Conservation (phyloP, 2,113 vertebrate genomes). For the Hippopotamus amphibius region DNA sequence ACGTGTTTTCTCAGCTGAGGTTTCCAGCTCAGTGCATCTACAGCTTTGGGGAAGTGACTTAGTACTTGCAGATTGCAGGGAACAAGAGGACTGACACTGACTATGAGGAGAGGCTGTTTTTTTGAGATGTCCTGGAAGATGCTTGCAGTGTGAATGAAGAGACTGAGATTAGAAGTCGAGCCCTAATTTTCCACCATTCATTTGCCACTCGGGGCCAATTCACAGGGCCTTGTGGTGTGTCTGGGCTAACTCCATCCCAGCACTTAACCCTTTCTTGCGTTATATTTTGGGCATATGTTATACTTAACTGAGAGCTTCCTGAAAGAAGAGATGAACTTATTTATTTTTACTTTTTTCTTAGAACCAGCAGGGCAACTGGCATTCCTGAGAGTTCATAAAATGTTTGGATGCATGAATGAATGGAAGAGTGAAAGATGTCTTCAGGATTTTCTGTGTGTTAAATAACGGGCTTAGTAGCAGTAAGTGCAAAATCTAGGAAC, state of each 20-base stretch:
- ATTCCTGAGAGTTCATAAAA: background rate
- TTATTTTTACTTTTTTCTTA: background rate
- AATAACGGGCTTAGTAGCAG: background rate
- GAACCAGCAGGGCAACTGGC: background rate
- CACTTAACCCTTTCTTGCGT: background rate
- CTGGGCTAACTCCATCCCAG: fast-evolving
- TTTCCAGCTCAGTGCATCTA: fast-evolving
- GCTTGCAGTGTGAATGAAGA: background rate
- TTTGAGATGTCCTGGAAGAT: background rate
- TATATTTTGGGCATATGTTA: fast-evolving
- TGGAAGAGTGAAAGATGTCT: background rate
- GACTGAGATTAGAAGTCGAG: background rate
- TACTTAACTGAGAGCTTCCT: background rate
- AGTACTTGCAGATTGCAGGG: background rate
- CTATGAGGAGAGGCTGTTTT: background rate
- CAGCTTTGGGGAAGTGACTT: fast-evolving
- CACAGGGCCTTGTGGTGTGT: background rate
- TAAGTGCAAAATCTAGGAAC: background rate
- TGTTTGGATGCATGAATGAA: background rate
- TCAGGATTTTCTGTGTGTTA: background rate
- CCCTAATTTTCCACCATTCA: too few species aligned
- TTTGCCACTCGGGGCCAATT: background rate
- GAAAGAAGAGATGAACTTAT: background rate
- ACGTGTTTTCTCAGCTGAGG: background rate
- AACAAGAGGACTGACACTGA: too few species aligned